phyloP scores from a whole-genome alignment of 2,888 invertebrate genomes.

The Metopia argyrocephala region DNA sequence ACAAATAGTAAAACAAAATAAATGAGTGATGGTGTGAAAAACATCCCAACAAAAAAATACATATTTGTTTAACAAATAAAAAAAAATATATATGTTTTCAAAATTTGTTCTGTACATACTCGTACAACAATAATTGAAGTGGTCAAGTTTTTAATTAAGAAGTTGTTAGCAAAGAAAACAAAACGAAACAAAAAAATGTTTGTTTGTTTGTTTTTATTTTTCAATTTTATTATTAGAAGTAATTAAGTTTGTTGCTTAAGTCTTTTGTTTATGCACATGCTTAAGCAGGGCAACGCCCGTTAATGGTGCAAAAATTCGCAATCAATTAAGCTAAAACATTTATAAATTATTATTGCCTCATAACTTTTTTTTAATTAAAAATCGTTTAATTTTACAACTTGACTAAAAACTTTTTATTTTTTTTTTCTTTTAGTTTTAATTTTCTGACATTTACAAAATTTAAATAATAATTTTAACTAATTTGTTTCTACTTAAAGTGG shows the following conservation, averaged over 20 bases:
- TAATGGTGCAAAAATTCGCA: background rate
- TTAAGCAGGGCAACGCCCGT: slow-evolving; percentile 2
- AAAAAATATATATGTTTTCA: background rate
- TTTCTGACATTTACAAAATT: no score
- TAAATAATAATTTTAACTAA: no score
- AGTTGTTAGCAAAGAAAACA: background rate
- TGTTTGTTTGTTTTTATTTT: background rate
- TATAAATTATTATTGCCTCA: background rate
- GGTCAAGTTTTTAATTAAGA: background rate
- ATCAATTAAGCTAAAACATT: no score
- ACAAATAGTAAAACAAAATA: background rate
- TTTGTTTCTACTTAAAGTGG: no score
- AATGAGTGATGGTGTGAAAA: background rate
- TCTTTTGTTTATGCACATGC: slow-evolving; percentile 67
- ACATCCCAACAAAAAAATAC: background rate
- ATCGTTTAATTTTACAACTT: background rate
- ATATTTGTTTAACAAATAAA: no score
- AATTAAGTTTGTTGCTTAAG: slow-evolving; percentile 70
- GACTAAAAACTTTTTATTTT: no score
- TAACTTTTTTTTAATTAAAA: background rate
- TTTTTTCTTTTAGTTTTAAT: no score
- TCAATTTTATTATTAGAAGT: background rate
- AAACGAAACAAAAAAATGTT: slow-evolving; percentile 14
- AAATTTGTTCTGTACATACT: background rate
- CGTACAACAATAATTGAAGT: slow-evolving; percentile 21